phyloP scores from a whole-genome alignment of 2,113 vertebrate genomes.

The Rhinoptilus africanus region DNA sequence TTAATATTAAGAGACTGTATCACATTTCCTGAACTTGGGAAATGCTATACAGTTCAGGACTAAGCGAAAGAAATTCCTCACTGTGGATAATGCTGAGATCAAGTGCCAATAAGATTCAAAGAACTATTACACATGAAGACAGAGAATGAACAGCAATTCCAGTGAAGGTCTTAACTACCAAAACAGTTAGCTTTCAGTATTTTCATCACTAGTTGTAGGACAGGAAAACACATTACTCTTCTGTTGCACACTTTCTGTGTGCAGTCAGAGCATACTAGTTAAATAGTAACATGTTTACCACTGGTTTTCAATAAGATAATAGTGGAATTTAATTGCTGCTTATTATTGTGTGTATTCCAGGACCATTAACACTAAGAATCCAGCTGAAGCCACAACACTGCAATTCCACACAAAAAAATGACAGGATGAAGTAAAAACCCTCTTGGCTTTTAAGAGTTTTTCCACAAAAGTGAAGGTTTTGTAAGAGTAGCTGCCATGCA shows the following conservation, averaged over 20 bases:
- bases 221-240: background rate
- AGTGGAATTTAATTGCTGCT: background rate
- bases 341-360: background rate
- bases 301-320: background rate
- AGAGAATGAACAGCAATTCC: background rate
- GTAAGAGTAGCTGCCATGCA: background rate
- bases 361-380: background rate
- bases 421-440: background rate
- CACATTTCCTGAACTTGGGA: background rate
- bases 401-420: background rate
- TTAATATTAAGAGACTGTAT: background rate
- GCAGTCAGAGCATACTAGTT: background rate
- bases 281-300: background rate
- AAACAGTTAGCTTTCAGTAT: background rate
- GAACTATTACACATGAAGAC: background rate
- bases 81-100: background rate
- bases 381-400: background rate
- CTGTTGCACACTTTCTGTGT: background rate
- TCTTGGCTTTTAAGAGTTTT: background rate
- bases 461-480: background rate
- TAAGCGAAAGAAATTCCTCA: background rate
- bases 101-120: background rate
- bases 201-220: background rate
- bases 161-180: background rate
- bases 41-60: background rate